A percentile compares a stretch with the other conserved stretches of the same genome.
Evolutionary conservation across 2,113 vertebrate species (phyloP).

Genomic region (Mastomys natalensis): DNA sequence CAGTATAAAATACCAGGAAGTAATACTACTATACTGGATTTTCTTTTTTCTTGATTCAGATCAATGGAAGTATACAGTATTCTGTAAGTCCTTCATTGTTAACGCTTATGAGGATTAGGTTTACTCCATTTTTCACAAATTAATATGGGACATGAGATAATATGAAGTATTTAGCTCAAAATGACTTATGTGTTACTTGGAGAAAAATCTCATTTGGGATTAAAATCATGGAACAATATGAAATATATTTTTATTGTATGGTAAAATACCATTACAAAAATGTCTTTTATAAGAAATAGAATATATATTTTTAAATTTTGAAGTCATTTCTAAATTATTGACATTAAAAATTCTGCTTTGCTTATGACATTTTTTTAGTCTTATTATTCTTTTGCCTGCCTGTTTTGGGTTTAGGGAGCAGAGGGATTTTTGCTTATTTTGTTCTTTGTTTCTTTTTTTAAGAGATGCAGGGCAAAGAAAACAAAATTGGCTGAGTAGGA

Average conservation of each 20-base stretch:
- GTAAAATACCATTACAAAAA: background rate
- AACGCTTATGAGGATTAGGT: background rate
- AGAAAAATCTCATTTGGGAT: background rate
- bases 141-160: background rate
- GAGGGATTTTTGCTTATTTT: too few relatives aligned
- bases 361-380: too few relatives aligned
- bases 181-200: fast-evolving
- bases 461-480: too few relatives aligned
- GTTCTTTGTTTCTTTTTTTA: too few relatives aligned
- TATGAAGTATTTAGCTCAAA: background rate
- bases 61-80: background rate
- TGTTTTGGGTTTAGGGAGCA: too few relatives aligned
- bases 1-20: background rate
- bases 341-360: too few relatives aligned
- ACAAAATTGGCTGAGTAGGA: too few relatives aligned
- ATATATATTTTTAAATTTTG: background rate
- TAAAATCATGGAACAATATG: background rate
- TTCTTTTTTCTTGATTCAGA: background rate
- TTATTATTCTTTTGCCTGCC: too few relatives aligned
- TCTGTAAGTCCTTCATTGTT: background rate
- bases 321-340: too few relatives aligned
- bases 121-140: background rate
- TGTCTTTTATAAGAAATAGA: background rate
- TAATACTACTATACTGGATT: background rate
- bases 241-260: background rate